Conservation (phyloP, 2,113 vertebrate species). For the Peromyscus californicus region DNA sequence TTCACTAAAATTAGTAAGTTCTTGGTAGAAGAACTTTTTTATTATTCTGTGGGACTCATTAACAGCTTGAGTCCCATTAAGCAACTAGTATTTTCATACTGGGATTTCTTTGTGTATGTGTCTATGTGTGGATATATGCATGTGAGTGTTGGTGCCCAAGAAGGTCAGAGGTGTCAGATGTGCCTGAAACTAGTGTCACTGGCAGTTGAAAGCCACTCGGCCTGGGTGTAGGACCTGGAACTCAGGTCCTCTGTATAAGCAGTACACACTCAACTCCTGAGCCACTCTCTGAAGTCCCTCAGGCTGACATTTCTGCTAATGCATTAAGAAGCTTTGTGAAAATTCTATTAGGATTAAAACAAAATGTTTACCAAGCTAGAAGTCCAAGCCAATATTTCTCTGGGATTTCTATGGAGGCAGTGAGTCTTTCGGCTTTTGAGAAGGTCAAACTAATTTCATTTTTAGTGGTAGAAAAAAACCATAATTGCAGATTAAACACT, state of each 20-base stretch:
- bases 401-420: slow-evolving; percentile 41
- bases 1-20: slow-evolving; percentile 1
- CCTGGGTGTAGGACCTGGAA: background rate
- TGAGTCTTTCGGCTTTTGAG: slow-evolving; percentile 48
- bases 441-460: slow-evolving; percentile 75
- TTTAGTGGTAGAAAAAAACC: slow-evolving; percentile 39
- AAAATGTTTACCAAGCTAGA: slow-evolving; percentile 64
- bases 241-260: background rate
- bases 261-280: background rate
- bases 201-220: no score
- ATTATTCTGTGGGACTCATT: slow-evolving; percentile 44
- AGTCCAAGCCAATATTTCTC: slow-evolving; percentile 1
- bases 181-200: no score
- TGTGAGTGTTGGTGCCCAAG: background rate
- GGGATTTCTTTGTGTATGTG: background rate
- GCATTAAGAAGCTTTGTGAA: slow-evolving; percentile 58
- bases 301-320: slow-evolving; percentile 52
- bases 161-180: background rate
- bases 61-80: slow-evolving; percentile 35
- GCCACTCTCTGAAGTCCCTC: background rate
- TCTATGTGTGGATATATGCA: background rate
- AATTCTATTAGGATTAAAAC: slow-evolving; percentile 61
- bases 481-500: slow-evolving; percentile 55
- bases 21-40: background rate
- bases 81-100: slow-evolving; percentile 23